Conservation (phyloP, 2,888 invertebrate genomes). For the Ophion ellenae region DNA sequence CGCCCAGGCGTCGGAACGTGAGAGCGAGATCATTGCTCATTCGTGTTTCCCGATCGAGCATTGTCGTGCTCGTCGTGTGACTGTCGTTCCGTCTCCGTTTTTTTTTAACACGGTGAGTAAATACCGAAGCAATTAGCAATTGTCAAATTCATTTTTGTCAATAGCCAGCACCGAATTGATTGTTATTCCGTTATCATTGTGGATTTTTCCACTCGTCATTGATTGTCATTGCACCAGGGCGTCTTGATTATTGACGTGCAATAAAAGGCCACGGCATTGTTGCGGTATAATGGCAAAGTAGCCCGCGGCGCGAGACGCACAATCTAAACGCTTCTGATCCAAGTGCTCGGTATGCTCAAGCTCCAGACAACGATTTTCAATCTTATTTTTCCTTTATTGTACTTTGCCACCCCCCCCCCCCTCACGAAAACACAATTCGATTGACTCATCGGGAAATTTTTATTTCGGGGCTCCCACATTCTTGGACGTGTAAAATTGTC, state of each 20-base stretch:
- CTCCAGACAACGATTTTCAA: not conserved
- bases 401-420: too few relatives aligned
- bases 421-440: too few relatives aligned
- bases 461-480: not conserved
- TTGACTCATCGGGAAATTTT: not conserved
- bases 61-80: conserved; percentile 4
- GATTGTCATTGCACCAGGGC: conserved; percentile 9
- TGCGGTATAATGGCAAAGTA: not conserved
- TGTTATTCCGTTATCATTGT: not conserved
- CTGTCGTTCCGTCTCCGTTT: not conserved
- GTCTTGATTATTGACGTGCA: not conserved
- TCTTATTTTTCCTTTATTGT: not conserved
- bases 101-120: conserved; percentile 42
- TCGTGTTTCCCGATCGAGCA: not conserved
- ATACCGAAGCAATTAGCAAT: not conserved
- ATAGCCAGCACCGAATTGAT: not conserved
- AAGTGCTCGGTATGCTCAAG: not conserved
- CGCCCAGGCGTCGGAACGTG: not conserved
- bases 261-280: not conserved
- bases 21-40: not conserved
- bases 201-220: not conserved
- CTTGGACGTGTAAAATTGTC: not conserved
- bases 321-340: not conserved
- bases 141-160: conserved; percentile 1
- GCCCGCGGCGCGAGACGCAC: not conserved